phyloP scores from a whole-genome alignment of 2,888 invertebrate genomes.

The Drosophila rellima region DNA sequence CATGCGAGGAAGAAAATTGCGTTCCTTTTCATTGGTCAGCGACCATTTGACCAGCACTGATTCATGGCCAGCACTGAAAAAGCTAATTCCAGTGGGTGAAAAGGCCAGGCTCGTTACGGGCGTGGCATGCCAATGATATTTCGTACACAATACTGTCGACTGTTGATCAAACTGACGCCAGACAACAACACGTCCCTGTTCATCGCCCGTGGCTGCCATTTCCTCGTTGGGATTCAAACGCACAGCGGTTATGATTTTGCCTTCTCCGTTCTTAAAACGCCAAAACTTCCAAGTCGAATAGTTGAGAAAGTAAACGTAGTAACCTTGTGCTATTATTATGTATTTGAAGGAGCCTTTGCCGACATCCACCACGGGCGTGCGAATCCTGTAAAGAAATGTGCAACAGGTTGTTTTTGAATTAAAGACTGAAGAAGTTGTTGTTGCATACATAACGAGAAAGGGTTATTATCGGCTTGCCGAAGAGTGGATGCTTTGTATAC shows the following conservation, averaged over 20 bases:
- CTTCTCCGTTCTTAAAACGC: conserved; percentile 55
- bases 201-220: conserved; percentile 90
- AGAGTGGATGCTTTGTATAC: too few species aligned
- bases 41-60: conserved; percentile 92
- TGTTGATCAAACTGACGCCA: conserved; percentile 87
- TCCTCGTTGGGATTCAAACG: conserved; percentile 89
- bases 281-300: conserved; percentile 74
- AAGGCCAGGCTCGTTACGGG: conserved; percentile 89
- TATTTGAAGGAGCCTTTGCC: conserved; percentile 75
- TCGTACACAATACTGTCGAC: conserved; percentile 81
- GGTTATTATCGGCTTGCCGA: too few species aligned
- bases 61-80: conserved; percentile 93
- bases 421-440: neutral
- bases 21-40: conserved; percentile 86
- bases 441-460: neutral
- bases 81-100: conserved; percentile 88
- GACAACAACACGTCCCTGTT: conserved; percentile 88
- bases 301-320: conserved; percentile 72
- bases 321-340: conserved; percentile 71
- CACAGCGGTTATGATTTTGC: conserved; percentile 87
- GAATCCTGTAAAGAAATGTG: conserved; percentile 45
- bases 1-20: conserved; percentile 90
- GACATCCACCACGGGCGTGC: conserved; percentile 69
- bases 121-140: conserved; percentile 92
- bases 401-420: conserved; percentile 32